Evolutionary conservation across 2,113 vertebrate species (phyloP).

Genomic region (Bos javanicus): DNA sequence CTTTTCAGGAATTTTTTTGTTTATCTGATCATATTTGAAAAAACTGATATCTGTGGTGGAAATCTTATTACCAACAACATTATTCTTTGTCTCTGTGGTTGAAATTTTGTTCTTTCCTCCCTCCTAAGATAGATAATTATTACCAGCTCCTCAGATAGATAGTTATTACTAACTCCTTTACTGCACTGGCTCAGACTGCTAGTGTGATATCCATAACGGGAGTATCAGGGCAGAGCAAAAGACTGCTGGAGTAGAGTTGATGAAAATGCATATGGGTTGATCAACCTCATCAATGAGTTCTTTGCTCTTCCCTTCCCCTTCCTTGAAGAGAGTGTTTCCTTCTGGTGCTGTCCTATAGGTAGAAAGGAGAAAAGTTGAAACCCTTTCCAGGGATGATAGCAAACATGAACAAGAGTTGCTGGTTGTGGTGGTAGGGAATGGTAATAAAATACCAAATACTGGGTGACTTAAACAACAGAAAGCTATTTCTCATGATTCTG

Average conservation of each 20-base stretch:
- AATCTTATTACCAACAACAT: background rate
- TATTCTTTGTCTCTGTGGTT: background rate
- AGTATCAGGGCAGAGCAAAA: background rate
- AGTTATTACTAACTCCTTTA: background rate
- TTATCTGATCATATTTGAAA: background rate
- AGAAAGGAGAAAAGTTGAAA: constrained; percentile 15
- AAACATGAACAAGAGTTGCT: background rate
- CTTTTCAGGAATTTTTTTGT: background rate
- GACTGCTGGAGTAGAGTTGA: background rate
- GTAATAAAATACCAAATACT: background rate
- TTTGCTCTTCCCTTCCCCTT: background rate
- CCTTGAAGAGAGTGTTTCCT: background rate
- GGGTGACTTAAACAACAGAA: background rate
- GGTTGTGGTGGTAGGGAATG: background rate
- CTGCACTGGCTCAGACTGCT: background rate
- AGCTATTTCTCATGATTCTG: background rate
- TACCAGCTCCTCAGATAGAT: background rate
- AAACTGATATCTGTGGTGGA: background rate
- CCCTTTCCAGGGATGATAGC: background rate
- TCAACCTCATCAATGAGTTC: background rate
- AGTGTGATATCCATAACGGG: background rate
- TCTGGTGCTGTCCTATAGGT: background rate
- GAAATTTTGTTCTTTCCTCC: constrained; percentile 26
- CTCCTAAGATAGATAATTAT: constrained; percentile 5
- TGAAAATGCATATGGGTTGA: background rate